Evolutionary conservation across 2,888 invertebrate species (phyloP), one percentile per base, ranked within the genome.

Genomic region (Euplexia lucipara): DNA sequence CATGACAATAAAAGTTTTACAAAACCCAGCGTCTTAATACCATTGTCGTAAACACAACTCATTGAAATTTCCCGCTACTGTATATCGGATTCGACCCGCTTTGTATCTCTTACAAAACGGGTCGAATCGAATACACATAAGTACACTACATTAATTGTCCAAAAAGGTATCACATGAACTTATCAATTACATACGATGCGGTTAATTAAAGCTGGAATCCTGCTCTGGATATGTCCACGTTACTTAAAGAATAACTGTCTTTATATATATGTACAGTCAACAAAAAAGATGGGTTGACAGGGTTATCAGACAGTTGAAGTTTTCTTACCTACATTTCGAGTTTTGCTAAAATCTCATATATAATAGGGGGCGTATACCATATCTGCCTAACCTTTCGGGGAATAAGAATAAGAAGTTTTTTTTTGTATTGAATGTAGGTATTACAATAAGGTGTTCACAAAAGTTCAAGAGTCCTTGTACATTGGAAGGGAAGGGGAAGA

Each of bases 121-220:
- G 59, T 44, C 14, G 53, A 61, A 47, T 63, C 52, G 39, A 60
- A 42, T 57, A 32, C 39, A 57, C 39, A 63, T 48, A 65, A 60
- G 18, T 62, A 48, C 47, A 48, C 35, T 22, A 57, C 63, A 67
- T 81, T 78, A 78, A 81, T 79, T 79, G 65, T 69, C 62, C 49
- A 22, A 68, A 73, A 75, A 63, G 58, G 68, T 81, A 84, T 79
- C 82, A 70, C 69, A 70, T 82, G 75, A 67, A 75, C 75, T 85
- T 81, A 82, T 80, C 79, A 82, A 81, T 81, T 80, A 78, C 76
- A 76, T 71, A 75, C 69, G 74, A 72, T 71, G 75, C 69, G 69
- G 71, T 83, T 84, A 81, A 85, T 85, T 86, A 86, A 84, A 61
- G 78, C 48, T 59, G 75, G 71, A 64, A 70, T 75, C 65, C 66